A percentile compares a stretch with the other conserved stretches of the same genome.
Conservation (phyloP, 2,113 vertebrate species). For the Forbesichthys papilliferus region DNA sequence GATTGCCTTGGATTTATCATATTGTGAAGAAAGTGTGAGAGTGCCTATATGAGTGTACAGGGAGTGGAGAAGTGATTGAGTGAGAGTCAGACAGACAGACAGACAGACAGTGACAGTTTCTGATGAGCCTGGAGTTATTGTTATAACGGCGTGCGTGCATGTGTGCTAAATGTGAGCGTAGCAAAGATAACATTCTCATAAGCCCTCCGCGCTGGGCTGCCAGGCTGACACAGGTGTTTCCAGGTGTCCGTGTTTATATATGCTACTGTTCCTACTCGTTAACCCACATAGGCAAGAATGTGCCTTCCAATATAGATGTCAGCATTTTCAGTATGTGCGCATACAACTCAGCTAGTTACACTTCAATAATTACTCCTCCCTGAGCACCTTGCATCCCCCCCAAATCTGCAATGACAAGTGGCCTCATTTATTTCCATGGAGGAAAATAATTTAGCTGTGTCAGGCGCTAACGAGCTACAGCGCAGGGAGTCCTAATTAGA, state of each 20-base stretch:
- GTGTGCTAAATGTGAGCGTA: conserved; percentile 30
- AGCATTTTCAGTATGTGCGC: conserved; percentile 16
- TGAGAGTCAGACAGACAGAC: conserved; percentile 28
- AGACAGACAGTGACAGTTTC: conserved; percentile 40
- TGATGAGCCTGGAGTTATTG: conserved; percentile 52
- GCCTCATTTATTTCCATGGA: conserved; percentile 84
- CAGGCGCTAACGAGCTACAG: conserved; percentile 83
- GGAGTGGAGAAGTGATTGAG: conserved; percentile 10
- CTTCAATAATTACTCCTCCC: conserved; percentile 70
- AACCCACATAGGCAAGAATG: background rate
- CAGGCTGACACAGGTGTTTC: conserved; percentile 18
- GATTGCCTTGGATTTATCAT: conserved; percentile 41
- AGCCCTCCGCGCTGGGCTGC: conserved; percentile 8
- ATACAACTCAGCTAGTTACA: conserved; percentile 50
- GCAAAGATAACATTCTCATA: conserved; percentile 42
- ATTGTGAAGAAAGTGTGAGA: conserved; percentile 31
- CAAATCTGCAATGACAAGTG: conserved; percentile 84
- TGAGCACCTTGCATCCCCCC: conserved; percentile 53
- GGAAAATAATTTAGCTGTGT: conserved; percentile 88
- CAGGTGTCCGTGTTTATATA: conserved; percentile 21
- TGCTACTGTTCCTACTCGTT: conserved; percentile 21
- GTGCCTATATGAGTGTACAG: conserved; percentile 15
- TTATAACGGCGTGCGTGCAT: conserved; percentile 29
- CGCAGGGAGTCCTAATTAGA: conserved; percentile 88
- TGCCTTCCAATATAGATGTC: conserved; percentile 32